Conservation (phyloP, 2,113 vertebrate genomes). For the Ploceus nigricollis region DNA sequence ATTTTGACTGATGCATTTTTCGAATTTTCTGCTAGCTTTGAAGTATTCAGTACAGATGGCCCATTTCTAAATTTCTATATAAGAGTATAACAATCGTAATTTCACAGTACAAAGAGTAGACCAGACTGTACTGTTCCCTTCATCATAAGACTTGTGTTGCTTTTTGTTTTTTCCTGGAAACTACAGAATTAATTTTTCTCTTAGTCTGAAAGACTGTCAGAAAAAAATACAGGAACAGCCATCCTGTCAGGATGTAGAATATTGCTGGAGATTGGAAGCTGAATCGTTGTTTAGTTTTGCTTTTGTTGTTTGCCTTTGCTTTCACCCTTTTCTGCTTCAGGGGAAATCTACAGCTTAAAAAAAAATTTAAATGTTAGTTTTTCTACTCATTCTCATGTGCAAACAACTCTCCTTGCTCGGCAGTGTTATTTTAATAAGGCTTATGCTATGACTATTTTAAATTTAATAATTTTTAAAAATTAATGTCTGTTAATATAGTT, state of each 20-base stretch:
- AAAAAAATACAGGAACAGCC: not conserved
- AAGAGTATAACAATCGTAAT: not conserved
- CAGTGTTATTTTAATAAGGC: not conserved
- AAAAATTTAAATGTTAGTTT: not conserved
- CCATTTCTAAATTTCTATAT: not conserved
- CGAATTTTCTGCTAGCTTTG: not conserved
- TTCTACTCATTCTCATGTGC: not conserved
- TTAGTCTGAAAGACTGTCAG: not conserved
- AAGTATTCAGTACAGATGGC: not conserved
- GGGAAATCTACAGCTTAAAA: not conserved
- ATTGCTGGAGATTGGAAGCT: not conserved
- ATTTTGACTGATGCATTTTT: not conserved
- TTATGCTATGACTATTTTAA: not conserved
- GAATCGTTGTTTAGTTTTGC: not conserved
- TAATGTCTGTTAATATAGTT: not conserved
- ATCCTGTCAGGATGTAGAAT: not conserved
- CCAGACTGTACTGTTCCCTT: not conserved
- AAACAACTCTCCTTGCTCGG: not conserved
- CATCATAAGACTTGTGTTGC: not conserved
- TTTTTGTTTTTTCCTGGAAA: not conserved
- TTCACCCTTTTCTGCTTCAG: not conserved
- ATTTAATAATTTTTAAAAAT: not conserved
- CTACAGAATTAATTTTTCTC: not conserved
- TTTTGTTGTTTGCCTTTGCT: not conserved
- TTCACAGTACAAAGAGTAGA: not conserved